Evolutionary conservation across 2,113 vertebrate genomes (phyloP).

Genomic region (Tachuris rubrigastra): DNA sequence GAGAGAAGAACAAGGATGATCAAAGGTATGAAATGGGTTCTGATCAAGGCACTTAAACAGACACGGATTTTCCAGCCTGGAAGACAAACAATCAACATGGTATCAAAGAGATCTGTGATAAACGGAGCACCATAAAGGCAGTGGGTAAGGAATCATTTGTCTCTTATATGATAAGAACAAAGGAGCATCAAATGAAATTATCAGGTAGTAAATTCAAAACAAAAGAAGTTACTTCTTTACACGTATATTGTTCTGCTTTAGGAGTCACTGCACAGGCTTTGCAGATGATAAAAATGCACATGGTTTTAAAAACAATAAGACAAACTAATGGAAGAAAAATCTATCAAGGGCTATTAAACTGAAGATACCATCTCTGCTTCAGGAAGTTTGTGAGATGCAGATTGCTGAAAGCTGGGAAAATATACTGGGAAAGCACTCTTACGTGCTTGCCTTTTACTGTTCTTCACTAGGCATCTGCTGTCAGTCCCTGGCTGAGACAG

Average conservation of each 20-base stretch:
- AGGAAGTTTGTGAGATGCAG: slow-evolving; percentile 58
- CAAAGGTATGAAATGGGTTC: slow-evolving; percentile 43
- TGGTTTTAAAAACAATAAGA: slow-evolving; percentile 9
- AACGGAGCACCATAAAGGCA: slow-evolving; percentile 10
- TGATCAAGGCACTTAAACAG: slow-evolving; percentile 23
- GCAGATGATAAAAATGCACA: neutral
- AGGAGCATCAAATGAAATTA: slow-evolving; percentile 24
- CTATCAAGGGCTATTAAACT: slow-evolving; percentile 20
- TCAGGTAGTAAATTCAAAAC: slow-evolving; percentile 18
- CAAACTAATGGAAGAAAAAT: slow-evolving; percentile 53
- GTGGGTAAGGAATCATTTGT: slow-evolving; percentile 24
- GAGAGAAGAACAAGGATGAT: slow-evolving; percentile 25
- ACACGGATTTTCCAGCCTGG: slow-evolving; percentile 27
- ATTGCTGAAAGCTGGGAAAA: slow-evolving; percentile 49
- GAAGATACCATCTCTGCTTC: slow-evolving; percentile 50
- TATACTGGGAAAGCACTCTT: neutral
- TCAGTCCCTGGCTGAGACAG: neutral
- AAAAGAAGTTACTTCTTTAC: neutral
- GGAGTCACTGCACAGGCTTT: neutral
- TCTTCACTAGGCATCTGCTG: neutral
- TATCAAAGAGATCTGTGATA: slow-evolving; percentile 53
- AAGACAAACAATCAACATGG: slow-evolving; percentile 35
- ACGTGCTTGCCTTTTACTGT: neutral
- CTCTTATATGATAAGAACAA: slow-evolving; percentile 36
- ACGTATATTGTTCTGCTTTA: neutral